Evolutionary conservation across 2,113 vertebrate genomes (phyloP), one percentile per base, ranked within the genome.

Genomic region (Oenanthe oenanthe): DNA sequence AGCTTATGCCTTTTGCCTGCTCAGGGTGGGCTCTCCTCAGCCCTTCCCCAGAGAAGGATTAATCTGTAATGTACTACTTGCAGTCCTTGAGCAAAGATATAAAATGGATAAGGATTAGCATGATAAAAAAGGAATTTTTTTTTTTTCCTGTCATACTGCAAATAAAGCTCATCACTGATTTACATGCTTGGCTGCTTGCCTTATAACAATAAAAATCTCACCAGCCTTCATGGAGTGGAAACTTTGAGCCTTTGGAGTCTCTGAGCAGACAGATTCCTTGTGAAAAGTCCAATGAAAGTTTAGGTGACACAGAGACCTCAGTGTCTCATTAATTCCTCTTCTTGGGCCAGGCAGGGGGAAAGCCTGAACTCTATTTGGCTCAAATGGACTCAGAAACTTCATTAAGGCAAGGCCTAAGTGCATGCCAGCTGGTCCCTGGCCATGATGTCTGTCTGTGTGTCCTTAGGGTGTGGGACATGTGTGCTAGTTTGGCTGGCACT

Each of bases 41-140:
- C 26, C 25, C 26, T 88, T 95, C 74, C 84, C 71, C 38, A 72
- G 91, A 84, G 75, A 66, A 78, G 10, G 50, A 57, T 73, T 86
- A 42, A 36, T 72, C 34, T 82, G 31, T 78, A 80, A 40, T 65
- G 65, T 5, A 28, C 24, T 80, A 48, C 34, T 91, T 87, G 48
- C 7, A 73, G 34, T 84, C 38, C 85, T 92, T 79, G 53, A 82
- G 74, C 48, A 92, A 72, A 91, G 68, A 85, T 89, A 61, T 66
- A 84, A 94, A 89, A 88, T 50, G 32, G 81, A 91, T 94, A 76
- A 91, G 32, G 72, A 95, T 90, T 89, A 88, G 20, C 63, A 65
- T 7, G 24, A 71, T 51, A 42, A 93, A 93, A 92, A 92, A 31
- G 4, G 8, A 78, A 3, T n/a, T 61, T 53, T 10, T 47, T 43